A percentile compares a stretch with the other conserved stretches of the same genome.
Conservation (phyloP, 2,797 vertebrate genomes). For the Phrynocephalus forsythii region DNA sequence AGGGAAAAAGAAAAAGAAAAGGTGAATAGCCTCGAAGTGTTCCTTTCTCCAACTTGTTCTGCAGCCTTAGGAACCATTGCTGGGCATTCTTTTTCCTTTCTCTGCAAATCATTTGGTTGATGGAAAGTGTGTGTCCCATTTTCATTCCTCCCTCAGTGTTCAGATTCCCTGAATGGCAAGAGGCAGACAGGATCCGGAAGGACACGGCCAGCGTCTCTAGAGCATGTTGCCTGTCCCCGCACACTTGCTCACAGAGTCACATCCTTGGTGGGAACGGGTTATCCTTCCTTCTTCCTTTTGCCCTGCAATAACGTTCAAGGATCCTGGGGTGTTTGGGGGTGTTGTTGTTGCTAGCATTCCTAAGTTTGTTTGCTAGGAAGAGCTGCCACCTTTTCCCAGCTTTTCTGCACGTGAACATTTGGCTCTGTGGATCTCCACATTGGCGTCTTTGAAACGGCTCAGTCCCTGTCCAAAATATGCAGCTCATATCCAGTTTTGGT, state of each 20-base stretch:
- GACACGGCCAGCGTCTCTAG: background rate
- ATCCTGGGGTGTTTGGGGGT: conserved; percentile 41
- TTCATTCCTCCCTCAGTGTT: background rate
- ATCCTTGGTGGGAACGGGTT: conserved; percentile 30
- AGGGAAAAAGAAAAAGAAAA: background rate
- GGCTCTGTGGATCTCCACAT: background rate
- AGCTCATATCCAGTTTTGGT: background rate
- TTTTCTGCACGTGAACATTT: background rate
- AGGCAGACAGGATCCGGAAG: conserved; percentile 46
- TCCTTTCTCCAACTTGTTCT: conserved; percentile 49
- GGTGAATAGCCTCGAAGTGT: conserved; percentile 52
- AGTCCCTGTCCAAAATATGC: background rate
- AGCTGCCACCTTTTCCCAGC: background rate
- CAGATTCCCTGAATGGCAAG: conserved; percentile 43
- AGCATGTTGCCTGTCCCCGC: conserved; percentile 55
- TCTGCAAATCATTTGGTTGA: conserved; percentile 46
- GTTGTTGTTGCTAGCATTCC: background rate
- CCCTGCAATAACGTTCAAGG: conserved; percentile 46
- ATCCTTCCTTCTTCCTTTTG: conserved; percentile 46
- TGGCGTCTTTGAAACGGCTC: background rate
- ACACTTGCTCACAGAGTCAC: conserved; percentile 25
- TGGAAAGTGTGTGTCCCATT: conserved; percentile 9
- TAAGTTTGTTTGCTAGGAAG: background rate
- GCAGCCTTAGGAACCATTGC: conserved; percentile 60
- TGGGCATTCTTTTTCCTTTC: conserved; percentile 45